Percentiles rank a stretch among this genome's conserved stretches.
Evolutionary conservation across 2,113 vertebrate species (phyloP).

Genomic region (Baryphthengus martii): DNA sequence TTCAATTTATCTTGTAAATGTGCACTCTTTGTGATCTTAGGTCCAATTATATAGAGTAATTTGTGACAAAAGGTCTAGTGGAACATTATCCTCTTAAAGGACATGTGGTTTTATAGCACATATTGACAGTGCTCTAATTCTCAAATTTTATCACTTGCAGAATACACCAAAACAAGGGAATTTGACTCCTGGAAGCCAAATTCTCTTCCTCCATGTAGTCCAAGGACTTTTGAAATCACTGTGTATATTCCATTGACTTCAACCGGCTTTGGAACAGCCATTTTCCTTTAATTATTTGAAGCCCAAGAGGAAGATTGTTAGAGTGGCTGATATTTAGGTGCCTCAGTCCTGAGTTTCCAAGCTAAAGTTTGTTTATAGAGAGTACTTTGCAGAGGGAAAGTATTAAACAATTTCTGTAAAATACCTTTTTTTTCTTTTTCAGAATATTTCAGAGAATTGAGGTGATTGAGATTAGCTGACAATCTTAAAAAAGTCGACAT

Average conservation of each 20-base stretch:
- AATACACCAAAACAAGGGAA: slow-evolving; percentile 13
- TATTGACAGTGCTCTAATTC: slow-evolving; percentile 59
- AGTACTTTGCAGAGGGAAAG: not conserved
- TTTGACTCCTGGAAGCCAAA: not conserved
- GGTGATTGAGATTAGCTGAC: not conserved
- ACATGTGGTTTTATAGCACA: slow-evolving; percentile 37
- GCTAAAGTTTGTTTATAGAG: not conserved
- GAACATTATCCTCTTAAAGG: slow-evolving; percentile 64
- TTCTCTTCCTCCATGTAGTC: not conserved
- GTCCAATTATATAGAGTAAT: slow-evolving; percentile 76
- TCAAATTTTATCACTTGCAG: not conserved
- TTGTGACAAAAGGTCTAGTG: slow-evolving; percentile 68
- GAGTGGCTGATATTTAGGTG: not conserved
- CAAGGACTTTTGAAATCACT: not conserved
- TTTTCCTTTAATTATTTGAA: not conserved
- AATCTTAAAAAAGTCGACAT: not conserved
- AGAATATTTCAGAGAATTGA: not conserved
- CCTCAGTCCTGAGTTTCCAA: not conserved
- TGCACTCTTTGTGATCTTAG: slow-evolving; percentile 71
- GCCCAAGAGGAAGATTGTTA: not conserved
- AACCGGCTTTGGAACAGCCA: not conserved
- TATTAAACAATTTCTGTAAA: not conserved
- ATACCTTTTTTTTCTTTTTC: not conserved
- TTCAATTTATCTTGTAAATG: slow-evolving; percentile 81
- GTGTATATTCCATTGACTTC: not conserved